Conservation (phyloP, 1,140 invertebrate species). For the Physella acuta region DNA sequence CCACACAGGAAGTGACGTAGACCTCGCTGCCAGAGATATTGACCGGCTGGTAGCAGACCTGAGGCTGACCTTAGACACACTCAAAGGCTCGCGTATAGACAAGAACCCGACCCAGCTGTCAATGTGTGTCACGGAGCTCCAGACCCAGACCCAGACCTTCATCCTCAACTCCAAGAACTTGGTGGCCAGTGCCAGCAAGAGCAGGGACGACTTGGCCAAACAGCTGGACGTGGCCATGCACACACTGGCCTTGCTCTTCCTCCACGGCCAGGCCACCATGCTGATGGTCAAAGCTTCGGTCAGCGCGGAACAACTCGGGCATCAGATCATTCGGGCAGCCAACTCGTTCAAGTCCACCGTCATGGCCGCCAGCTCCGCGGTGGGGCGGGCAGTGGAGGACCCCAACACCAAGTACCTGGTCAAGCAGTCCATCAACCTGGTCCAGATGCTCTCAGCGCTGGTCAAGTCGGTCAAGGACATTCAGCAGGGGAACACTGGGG, state of each 20-base stretch:
- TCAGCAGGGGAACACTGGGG: neutral
- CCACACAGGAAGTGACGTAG: slow-evolving; percentile 37
- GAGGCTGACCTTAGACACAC: slow-evolving; percentile 46
- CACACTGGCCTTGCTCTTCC: slow-evolving; percentile 50
- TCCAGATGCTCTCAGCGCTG: slow-evolving; percentile 77
- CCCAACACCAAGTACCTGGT: slow-evolving; percentile 64
- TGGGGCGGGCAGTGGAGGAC: slow-evolving; percentile 56
- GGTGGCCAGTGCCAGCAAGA: slow-evolving; percentile 75
- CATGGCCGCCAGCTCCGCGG: slow-evolving; percentile 57
- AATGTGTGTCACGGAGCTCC: slow-evolving; percentile 72
- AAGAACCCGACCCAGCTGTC: slow-evolving; percentile 43
- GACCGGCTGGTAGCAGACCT: slow-evolving; percentile 47
- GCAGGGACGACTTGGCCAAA: slow-evolving; percentile 64
- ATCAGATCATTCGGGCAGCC: slow-evolving; percentile 77
- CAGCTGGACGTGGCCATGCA: slow-evolving; percentile 57
- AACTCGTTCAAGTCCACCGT: slow-evolving; percentile 70
- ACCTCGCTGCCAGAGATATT: slow-evolving; percentile 42
- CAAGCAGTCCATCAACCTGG: slow-evolving; percentile 76
- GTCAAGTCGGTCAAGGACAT: slow-evolving; percentile 71
- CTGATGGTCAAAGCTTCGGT: slow-evolving; percentile 71
- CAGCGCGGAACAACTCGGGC: slow-evolving; percentile 76
- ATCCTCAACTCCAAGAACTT: slow-evolving; percentile 81
- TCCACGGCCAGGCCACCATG: slow-evolving; percentile 61
- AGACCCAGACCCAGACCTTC: slow-evolving; percentile 75
- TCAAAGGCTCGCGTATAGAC: slow-evolving; percentile 42